These are phyloP conservation scores for Sterrhoptilus dennistouni DNA, from an alignment of 2,113 vertebrate species.

Conservation along the genomic window DNA sequence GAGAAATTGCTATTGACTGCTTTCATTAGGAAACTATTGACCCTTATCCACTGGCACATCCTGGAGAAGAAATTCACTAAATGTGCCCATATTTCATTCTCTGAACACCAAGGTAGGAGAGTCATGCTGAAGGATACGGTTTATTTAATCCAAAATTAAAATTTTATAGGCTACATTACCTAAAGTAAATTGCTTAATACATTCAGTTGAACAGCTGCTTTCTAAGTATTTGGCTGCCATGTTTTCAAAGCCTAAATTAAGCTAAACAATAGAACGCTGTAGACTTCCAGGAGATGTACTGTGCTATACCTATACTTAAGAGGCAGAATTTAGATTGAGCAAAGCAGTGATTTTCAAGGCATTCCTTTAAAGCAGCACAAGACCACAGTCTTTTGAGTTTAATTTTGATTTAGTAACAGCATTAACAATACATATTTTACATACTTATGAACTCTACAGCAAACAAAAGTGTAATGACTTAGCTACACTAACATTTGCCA, in stretches of 20 bases:
- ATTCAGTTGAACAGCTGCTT: conserved; percentile 76
- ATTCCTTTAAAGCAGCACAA: background rate
- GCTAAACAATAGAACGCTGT: background rate
- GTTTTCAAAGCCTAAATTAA: conserved; percentile 58
- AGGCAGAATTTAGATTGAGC: background rate
- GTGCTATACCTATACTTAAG: background rate
- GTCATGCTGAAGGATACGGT: conserved; percentile 73
- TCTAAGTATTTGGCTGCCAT: conserved; percentile 51
- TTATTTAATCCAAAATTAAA: conserved; percentile 84
- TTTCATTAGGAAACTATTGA: conserved; percentile 84
- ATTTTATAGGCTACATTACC: conserved; percentile 80
- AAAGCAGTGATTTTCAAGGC: background rate
- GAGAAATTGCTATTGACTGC: conserved; percentile 87
- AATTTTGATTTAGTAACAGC: background rate
- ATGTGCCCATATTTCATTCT: conserved; percentile 83
- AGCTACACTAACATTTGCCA: background rate
- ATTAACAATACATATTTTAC: background rate
- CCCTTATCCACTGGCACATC: conserved; percentile 77
- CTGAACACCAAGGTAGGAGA: conserved; percentile 74
- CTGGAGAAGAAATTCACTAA: conserved; percentile 78
- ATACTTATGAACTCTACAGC: background rate
- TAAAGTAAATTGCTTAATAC: conserved; percentile 84
- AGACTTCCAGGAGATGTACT: background rate
- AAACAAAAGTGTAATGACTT: background rate
- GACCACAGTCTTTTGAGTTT: background rate